Conservation (phyloP, 2,888 invertebrate species). For the Ganaspis brasiliensis region DNA sequence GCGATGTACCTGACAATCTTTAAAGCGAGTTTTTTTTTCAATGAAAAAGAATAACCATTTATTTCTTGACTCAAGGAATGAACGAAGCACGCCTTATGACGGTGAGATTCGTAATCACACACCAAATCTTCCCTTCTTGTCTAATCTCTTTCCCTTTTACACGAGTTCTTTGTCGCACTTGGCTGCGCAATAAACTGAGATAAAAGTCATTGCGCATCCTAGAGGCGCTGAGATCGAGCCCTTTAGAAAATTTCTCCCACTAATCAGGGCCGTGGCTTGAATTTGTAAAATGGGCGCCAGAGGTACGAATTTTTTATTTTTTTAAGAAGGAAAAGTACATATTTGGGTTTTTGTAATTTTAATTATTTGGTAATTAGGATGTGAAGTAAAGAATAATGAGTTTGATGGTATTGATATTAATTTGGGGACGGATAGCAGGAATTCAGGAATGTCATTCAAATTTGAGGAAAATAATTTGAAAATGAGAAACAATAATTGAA, state of each 20-base stretch:
- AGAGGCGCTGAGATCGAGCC: conserved; percentile 28
- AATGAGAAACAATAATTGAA: too few species aligned
- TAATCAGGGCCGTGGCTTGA: background rate
- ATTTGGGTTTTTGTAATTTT: too few species aligned
- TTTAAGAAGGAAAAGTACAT: background rate
- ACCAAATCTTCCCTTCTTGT: conserved; percentile 7
- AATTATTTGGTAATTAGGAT: too few species aligned
- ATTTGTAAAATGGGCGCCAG: background rate
- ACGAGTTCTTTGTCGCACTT: conserved; percentile 25
- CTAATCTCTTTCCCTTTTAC: background rate
- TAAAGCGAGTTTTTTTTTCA: background rate
- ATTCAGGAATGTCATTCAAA: too few species aligned
- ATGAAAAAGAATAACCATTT: too few species aligned
- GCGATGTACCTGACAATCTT: conserved; percentile 7
- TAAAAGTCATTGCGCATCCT: background rate
- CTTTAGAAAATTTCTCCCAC: conserved; percentile 2
- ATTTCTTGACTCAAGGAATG: conserved; percentile 6
- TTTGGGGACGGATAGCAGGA: too few species aligned
- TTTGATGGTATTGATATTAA: too few species aligned
- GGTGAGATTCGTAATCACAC: conserved; percentile 4
- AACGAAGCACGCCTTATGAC: conserved; percentile 26
- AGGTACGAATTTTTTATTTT: background rate
- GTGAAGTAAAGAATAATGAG: too few species aligned
- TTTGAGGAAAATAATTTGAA: too few species aligned
- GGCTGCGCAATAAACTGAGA: background rate